Conservation (phyloP, 2,113 vertebrate species). For the Upupa epops region DNA sequence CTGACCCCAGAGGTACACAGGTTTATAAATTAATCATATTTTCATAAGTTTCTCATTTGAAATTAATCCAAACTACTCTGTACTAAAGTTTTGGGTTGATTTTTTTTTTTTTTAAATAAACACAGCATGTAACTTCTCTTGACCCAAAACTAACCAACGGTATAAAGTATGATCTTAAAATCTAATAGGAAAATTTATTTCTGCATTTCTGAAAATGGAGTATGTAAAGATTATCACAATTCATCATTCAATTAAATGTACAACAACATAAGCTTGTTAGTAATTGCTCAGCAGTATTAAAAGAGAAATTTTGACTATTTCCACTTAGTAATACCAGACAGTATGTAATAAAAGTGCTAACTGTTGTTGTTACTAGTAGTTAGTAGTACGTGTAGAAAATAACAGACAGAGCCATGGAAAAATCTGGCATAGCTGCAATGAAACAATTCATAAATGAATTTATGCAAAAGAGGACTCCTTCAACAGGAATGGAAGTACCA, state of each 20-base stretch:
- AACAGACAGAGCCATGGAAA: neutral
- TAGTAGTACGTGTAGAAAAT: neutral
- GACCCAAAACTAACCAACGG: neutral
- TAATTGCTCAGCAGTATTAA: neutral
- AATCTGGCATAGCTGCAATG: fast-evolving
- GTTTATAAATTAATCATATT: neutral
- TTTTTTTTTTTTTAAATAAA: too few relatives aligned
- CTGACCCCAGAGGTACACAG: neutral
- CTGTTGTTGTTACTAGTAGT: neutral
- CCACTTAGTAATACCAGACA: neutral
- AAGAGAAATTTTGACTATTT: neutral
- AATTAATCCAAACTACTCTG: neutral
- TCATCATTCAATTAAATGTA: neutral
- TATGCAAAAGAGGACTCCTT: neutral
- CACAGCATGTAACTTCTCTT: neutral
- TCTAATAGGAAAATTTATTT: neutral
- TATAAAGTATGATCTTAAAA: neutral
- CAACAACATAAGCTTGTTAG: neutral
- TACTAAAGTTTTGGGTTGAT: neutral
- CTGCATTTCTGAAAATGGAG: neutral
- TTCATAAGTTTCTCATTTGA: neutral
- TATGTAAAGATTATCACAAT: neutral
- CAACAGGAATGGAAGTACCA: neutral
- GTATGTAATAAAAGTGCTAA: neutral
- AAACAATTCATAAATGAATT: neutral